phyloP scores from a whole-genome alignment of 2,888 invertebrate species.

The Troides helena region DNA sequence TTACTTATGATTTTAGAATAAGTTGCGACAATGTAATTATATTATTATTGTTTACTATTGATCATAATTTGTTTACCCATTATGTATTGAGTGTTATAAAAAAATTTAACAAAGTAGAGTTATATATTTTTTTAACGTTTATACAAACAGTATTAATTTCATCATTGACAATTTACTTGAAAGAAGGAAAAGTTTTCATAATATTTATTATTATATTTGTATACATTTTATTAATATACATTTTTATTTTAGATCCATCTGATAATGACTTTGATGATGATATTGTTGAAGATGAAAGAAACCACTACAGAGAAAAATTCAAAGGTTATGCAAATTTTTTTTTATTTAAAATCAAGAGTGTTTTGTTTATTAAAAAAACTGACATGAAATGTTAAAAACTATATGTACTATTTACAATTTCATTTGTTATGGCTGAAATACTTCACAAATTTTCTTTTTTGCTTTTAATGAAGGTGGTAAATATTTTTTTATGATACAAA shows the following conservation, averaged over 20 bases:
- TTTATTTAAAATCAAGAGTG: background rate
- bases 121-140: too few species aligned
- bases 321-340: constrained; percentile 47
- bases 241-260: constrained; percentile 56
- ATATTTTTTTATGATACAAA: too few species aligned
- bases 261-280: constrained; percentile 77
- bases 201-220: background rate
- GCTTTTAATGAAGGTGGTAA: too few species aligned
- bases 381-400: background rate
- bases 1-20: background rate
- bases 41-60: background rate
- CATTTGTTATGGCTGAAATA: too few species aligned
- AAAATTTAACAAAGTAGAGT: too few species aligned
- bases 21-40: background rate
- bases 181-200: background rate
- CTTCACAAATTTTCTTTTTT: too few species aligned
- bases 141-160: too few species aligned
- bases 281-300: constrained; percentile 75
- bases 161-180: background rate
- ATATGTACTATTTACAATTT: too few species aligned
- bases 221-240: background rate
- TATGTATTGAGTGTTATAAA: background rate
- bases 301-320: constrained; percentile 74
- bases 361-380: background rate
- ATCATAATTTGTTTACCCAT: background rate